Conservation (phyloP, 2,797 vertebrate species). For the Lycodopsis pacificus region DNA sequence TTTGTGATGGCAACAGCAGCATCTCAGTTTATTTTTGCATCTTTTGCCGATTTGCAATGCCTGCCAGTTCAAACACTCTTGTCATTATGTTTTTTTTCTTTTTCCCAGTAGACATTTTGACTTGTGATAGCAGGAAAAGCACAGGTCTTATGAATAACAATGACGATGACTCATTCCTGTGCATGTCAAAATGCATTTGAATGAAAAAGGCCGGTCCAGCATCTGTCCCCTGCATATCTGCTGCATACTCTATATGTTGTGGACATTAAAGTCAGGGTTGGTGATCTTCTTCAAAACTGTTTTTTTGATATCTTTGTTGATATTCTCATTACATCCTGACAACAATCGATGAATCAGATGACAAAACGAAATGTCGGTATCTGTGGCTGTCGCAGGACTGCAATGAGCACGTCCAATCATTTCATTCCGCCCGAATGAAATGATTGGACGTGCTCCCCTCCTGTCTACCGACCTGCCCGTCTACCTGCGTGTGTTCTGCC, state of each 20-base stretch:
- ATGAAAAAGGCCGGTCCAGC: not conserved
- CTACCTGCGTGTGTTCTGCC: no score
- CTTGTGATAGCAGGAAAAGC: slow-evolving; percentile 4
- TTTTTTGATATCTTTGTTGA: no score
- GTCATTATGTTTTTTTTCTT: not conserved
- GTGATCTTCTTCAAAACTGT: no score
- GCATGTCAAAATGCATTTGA: not conserved
- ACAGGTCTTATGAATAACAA: not conserved
- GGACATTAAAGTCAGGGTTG: not conserved
- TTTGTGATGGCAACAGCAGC: not conserved
- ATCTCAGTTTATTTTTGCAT: slow-evolving; percentile 6
- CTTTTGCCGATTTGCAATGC: not conserved
- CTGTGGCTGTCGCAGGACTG: no score
- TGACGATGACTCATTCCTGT: not conserved
- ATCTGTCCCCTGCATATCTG: not conserved
- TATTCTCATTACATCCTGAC: no score
- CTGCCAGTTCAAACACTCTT: not conserved
- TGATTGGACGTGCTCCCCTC: no score
- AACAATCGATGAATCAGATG: no score
- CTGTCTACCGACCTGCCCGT: no score
- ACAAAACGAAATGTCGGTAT: no score
- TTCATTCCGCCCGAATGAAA: no score
- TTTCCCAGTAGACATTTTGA: slow-evolving; percentile 12
- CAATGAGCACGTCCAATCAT: no score
- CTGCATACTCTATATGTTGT: not conserved